Percentiles rank a stretch among this genome's conserved stretches.
phyloP scores from a whole-genome alignment of 1,140 invertebrate species.

The Eriosoma lanigerum region DNA sequence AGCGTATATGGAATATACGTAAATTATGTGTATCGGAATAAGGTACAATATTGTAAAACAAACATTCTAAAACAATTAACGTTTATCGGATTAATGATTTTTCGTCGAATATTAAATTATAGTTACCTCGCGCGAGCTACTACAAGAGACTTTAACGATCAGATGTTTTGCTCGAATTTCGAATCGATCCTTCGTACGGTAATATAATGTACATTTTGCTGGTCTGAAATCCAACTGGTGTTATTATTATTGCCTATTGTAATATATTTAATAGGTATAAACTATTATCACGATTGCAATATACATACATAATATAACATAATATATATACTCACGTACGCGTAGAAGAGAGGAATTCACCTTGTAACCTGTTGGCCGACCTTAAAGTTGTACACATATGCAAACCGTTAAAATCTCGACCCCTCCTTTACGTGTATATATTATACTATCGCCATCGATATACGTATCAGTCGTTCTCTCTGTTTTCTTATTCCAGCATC shows the following conservation, averaged over 20 bases:
- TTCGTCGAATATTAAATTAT: background rate
- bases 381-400: conserved; percentile 40
- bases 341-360: conserved; percentile 40
- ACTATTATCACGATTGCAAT: background rate
- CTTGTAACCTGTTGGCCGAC: conserved; percentile 46
- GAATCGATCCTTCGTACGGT: background rate
- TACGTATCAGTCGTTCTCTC: background rate
- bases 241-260: conserved; percentile 4
- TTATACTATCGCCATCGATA: background rate
- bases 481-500: background rate
- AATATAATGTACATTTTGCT: background rate
- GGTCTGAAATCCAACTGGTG: background rate
- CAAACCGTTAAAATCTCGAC: conserved; percentile 43
- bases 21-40: background rate
- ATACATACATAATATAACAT: background rate
- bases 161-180: background rate
- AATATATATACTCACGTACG: background rate
- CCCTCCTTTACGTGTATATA: background rate
- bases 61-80: too few relatives aligned
- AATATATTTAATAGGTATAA: background rate
- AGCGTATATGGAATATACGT: too few relatives aligned
- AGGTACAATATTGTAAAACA: too few relatives aligned
- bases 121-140: background rate
- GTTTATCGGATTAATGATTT: background rate
- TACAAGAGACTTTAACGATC: conserved; percentile 3